A percentile compares a stretch with the other conserved stretches of the same genome.
phyloP scores from a whole-genome alignment of 2,888 invertebrate genomes.

The Lasioglossum villosulum region DNA sequence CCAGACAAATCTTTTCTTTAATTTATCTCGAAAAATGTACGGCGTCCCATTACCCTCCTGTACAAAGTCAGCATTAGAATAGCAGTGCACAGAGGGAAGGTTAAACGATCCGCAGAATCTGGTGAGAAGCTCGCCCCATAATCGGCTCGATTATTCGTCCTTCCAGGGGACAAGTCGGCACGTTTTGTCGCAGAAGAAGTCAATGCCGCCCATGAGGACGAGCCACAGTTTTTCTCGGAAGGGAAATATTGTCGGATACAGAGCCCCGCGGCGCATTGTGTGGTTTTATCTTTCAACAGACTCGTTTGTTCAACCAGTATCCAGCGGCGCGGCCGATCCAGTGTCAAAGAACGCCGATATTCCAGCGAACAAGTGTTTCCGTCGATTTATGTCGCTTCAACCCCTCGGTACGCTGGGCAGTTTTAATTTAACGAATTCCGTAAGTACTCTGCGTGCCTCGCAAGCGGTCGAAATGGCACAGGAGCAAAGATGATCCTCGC shows the following conservation, averaged over 20 bases:
- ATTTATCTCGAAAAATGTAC: too few species aligned
- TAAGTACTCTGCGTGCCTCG: too few species aligned
- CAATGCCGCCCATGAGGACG: conserved; percentile 42
- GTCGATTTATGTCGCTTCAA: conserved; percentile 43
- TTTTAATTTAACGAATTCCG: neutral
- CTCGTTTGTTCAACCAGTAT: conserved; percentile 78
- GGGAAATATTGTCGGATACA: conserved; percentile 60
- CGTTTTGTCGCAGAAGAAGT: conserved; percentile 55
- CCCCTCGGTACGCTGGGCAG: conserved; percentile 15
- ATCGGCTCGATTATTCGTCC: neutral
- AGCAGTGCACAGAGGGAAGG: too few species aligned
- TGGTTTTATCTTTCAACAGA: conserved; percentile 81
- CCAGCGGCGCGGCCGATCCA: conserved; percentile 65
- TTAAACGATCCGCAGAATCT: neutral
- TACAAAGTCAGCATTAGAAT: too few species aligned
- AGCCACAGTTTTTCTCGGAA: conserved; percentile 62
- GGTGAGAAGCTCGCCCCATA: neutral
- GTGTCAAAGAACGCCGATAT: conserved; percentile 68
- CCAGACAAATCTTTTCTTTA: too few species aligned
- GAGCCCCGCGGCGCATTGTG: conserved; percentile 77
- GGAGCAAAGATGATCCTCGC: too few species aligned
- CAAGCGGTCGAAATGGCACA: too few species aligned
- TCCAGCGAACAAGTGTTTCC: conserved; percentile 57
- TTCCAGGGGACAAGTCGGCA: conserved; percentile 34
- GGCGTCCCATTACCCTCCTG: too few species aligned